Evolutionary conservation across 1,140 invertebrate genomes (phyloP).

Genomic region (Hypothenemus hampei): DNA sequence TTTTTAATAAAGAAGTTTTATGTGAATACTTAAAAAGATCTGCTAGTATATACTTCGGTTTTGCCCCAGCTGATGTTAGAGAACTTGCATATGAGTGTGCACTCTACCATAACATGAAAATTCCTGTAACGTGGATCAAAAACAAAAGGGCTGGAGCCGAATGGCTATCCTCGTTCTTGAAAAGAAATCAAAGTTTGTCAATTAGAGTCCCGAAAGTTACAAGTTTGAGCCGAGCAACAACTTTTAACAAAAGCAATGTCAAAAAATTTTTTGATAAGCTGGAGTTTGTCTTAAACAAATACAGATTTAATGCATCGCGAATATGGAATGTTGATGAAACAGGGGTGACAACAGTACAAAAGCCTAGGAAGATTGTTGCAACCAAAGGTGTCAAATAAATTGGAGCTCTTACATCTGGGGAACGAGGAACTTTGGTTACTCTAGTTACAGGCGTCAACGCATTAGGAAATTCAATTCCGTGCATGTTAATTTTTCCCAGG

Average conservation of each 20-base stretch:
- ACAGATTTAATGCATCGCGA: too few relatives aligned
- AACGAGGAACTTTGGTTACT: slow-evolving; percentile 47
- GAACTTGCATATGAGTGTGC: too few relatives aligned
- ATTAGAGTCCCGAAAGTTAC: not conserved
- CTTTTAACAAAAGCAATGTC: slow-evolving; percentile 38
- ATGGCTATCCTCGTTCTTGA: not conserved
- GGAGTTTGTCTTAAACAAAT: too few relatives aligned
- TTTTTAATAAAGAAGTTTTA: too few relatives aligned
- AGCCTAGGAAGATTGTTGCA: slow-evolving; percentile 39
- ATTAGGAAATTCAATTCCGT: slow-evolving; percentile 42
- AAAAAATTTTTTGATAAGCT: too few relatives aligned
- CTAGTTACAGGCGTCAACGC: slow-evolving; percentile 42
- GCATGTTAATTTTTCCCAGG: slow-evolving; percentile 46
- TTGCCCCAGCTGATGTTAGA: too few relatives aligned
- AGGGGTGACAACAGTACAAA: too few relatives aligned
- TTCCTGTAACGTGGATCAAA: not conserved
- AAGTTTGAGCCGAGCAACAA: not conserved
- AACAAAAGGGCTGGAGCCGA: not conserved
- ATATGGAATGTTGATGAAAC: too few relatives aligned
- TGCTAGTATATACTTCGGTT: too few relatives aligned
- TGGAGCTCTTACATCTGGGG: slow-evolving; percentile 44
- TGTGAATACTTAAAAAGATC: too few relatives aligned
- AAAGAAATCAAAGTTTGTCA: not conserved
- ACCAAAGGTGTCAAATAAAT: slow-evolving; percentile 47
- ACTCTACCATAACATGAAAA: too few relatives aligned